Percentiles rank a stretch among this genome's conserved stretches.
phyloP scores from a whole-genome alignment of 2,888 invertebrate species.

The Plagodis dolabraria region DNA sequence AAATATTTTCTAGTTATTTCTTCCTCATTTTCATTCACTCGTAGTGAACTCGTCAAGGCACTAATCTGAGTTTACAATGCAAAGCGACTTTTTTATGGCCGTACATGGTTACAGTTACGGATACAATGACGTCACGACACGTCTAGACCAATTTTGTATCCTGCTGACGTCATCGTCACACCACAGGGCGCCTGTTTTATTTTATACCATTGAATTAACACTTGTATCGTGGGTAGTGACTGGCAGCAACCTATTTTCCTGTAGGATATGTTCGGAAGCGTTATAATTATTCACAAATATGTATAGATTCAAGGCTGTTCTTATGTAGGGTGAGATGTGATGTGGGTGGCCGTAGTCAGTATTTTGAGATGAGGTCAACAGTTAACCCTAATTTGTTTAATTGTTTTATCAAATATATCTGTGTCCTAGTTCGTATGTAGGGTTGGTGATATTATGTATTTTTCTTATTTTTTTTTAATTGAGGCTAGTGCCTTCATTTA shows the following conservation, averaged over 20 bases:
- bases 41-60: too few species aligned
- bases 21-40: too few species aligned
- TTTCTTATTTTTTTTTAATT: too few species aligned
- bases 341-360: constrained; percentile 2
- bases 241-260: constrained; percentile 18
- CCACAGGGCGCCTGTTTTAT: constrained; percentile 28
- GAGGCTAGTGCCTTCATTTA: too few species aligned
- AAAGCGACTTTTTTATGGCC: neutral
- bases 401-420: too few species aligned
- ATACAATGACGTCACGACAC: constrained; percentile 44
- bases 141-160: constrained; percentile 68
- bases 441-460: too few species aligned
- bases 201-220: constrained; percentile 23
- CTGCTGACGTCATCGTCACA: constrained; percentile 58
- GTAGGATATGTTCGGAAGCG: constrained; percentile 13
- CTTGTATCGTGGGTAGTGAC: constrained; percentile 21
- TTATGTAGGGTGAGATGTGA: neutral
- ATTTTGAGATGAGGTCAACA: neutral
- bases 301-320: constrained; percentile 14
- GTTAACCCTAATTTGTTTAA: neutral
- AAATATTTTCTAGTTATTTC: too few species aligned
- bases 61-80: too few species aligned
- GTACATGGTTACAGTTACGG: neutral
- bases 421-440: too few species aligned
- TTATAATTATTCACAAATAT: constrained; percentile 25